phyloP scores from a whole-genome alignment of 1,140 invertebrate genomes.

The Drosophila bocki region DNA sequence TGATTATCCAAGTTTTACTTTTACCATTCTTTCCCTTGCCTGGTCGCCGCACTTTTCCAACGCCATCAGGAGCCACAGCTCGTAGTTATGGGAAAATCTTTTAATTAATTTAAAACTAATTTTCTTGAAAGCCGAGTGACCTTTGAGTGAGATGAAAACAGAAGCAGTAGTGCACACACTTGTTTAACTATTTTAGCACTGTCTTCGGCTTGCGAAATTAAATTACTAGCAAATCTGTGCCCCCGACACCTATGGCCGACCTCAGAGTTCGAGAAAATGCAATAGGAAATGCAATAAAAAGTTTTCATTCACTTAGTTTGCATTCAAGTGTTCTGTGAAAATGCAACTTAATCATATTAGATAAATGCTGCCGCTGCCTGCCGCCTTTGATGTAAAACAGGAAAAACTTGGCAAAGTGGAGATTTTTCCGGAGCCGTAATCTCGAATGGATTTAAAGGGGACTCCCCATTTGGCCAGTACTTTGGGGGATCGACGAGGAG shows the following conservation, averaged over 20 bases:
- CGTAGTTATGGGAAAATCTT: conserved; percentile 51
- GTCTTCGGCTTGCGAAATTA: conserved; percentile 7
- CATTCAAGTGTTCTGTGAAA: conserved; percentile 22
- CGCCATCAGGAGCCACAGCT: conserved; percentile 35
- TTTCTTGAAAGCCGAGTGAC: conserved; percentile 47
- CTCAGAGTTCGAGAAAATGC: background rate
- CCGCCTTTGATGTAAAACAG: conserved; percentile 26
- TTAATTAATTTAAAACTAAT: conserved; percentile 60
- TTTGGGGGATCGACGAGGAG: conserved; percentile 17
- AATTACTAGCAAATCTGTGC: conserved; percentile 15
- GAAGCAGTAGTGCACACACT: conserved; percentile 7
- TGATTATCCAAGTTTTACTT: conserved; percentile 58
- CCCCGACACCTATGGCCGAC: conserved; percentile 3
- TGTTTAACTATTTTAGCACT: conserved; percentile 31
- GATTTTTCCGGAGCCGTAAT: conserved; percentile 34
- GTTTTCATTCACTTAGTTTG: conserved; percentile 16
- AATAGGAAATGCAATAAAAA: conserved; percentile 20
- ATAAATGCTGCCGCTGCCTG: conserved; percentile 7
- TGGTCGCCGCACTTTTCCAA: conserved; percentile 30
- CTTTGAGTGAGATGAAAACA: conserved; percentile 39
- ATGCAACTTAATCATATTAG: conserved; percentile 43
- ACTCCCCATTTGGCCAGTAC: conserved; percentile 22
- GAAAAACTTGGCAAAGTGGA: conserved; percentile 2
- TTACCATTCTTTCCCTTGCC: conserved; percentile 35
- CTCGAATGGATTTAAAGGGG: conserved; percentile 23